Evolutionary conservation across 2,888 invertebrate species (phyloP), one percentile per base, ranked within the genome.

Genomic region (Rhagium mordax): DNA sequence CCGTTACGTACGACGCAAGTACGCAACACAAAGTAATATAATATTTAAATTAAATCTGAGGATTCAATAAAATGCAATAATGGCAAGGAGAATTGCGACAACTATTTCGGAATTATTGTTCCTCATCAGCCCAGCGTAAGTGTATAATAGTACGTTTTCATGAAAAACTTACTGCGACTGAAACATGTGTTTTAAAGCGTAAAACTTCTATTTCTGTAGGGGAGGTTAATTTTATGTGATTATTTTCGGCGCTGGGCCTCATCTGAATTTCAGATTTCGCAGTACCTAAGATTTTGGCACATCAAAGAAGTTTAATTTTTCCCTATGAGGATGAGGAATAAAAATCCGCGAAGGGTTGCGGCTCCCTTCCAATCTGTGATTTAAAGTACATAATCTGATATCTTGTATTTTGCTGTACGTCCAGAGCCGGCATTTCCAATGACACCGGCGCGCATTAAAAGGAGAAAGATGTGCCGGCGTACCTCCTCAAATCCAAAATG

Each of bases 361-460:
- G n/a, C 79, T 81, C 83, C 81, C 79, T 79, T 80, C 79, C 81
- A 81, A 82, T 82, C 81, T 81, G 81, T 80, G 82, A 84, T 84
- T 84, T 83, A 82, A 84, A 83, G 82, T 79, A 83, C 83, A 84
- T 84, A 83, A 84, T 84, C 83, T 82, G 83, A 84, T 84, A 82
- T 79, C 74, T 74, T 72, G 71, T 78, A 74, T 81, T 78, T 80
- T 74, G 61, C 60, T 67, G 53, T 71, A 49, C 75, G 67, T 67
- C 51, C n/a, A 66, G 60, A 61, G 51, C 57, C 60, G 53, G 57
- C 55, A 47, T 71, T 57, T 62, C 47, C 48, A 53, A 64, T 57
- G 18, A 55, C 27, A 53, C 15, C 51, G 29, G 29, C 51, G 29
- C 51, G 64, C 18, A 65, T 67, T 65, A 71, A 69, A 68, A 60